A percentile compares a stretch with the other conserved stretches of the same genome.
phyloP scores from a whole-genome alignment of 2,888 invertebrate genomes.

The Endomychus coccineus region DNA sequence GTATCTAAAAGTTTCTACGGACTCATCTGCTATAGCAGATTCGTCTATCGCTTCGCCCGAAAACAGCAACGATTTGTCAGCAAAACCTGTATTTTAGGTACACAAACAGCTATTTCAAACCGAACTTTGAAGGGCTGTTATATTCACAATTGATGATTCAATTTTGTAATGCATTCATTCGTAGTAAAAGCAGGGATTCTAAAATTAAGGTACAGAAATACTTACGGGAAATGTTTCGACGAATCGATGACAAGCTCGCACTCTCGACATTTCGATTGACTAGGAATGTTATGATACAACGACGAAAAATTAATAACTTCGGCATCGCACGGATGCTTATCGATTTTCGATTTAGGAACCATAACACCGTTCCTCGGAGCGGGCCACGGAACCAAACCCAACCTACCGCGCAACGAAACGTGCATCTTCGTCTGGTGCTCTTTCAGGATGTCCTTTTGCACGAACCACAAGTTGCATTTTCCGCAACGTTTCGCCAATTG shows the following conservation, averaged over 20 bases:
- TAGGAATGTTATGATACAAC: constrained; percentile 42
- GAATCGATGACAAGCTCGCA: constrained; percentile 64
- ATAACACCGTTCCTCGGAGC: constrained; percentile 38
- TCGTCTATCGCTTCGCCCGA: no score
- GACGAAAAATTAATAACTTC: constrained; percentile 42
- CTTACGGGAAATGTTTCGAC: constrained; percentile 76
- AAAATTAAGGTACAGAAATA: constrained; percentile 23
- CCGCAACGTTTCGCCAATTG: constrained; percentile 55
- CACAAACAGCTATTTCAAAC: no score
- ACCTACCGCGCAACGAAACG: constrained; percentile 34
- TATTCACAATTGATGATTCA: not conserved
- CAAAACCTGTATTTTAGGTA: no score
- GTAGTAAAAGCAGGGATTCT: not conserved
- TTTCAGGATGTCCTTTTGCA: constrained; percentile 59
- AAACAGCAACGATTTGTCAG: no score
- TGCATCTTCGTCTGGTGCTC: constrained; percentile 50
- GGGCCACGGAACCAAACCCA: constrained; percentile 35
- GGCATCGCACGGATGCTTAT: constrained; percentile 35
- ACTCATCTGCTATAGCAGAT: no score
- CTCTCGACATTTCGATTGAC: constrained; percentile 61
- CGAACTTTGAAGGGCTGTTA: no score
- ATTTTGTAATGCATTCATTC: not conserved
- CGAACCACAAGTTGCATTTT: constrained; percentile 68
- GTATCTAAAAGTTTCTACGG: no score
- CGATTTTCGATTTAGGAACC: constrained; percentile 41